Percentiles rank a stretch among this genome's conserved stretches.
phyloP scores from a whole-genome alignment of 2,113 vertebrate species.

The Pelobates fuscus region DNA sequence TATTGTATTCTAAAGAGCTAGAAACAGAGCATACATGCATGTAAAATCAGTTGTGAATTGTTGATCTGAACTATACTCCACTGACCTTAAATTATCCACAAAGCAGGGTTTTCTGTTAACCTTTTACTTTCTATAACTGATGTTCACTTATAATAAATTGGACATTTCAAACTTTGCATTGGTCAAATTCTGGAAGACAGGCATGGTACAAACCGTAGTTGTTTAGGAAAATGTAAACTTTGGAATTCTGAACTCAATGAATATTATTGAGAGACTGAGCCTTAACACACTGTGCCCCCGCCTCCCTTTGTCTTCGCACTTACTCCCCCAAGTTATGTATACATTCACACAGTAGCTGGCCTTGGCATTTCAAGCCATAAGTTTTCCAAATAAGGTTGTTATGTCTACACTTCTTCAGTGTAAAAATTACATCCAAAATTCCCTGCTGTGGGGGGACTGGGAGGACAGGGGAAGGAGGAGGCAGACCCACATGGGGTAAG shows the following conservation, averaged over 20 bases:
- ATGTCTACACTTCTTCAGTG: conserved; percentile 10
- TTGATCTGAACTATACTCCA: too few relatives aligned
- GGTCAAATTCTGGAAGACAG: neutral
- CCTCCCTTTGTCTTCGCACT: neutral
- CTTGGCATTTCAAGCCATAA: conserved; percentile 26
- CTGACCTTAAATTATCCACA: too few relatives aligned
- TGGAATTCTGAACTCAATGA: neutral
- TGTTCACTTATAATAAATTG: too few relatives aligned
- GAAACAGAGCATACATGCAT: too few relatives aligned
- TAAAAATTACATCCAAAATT: conserved; percentile 11
- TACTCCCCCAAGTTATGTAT: neutral
- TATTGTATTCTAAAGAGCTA: too few relatives aligned
- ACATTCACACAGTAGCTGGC: conserved; percentile 26
- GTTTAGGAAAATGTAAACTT: too few relatives aligned
- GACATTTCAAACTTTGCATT: conserved; percentile 19
- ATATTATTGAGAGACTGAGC: conserved; percentile 1
- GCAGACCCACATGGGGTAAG: neutral
- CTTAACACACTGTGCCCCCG: neutral
- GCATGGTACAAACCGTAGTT: neutral
- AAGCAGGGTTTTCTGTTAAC: too few relatives aligned
- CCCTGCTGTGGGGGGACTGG: neutral
- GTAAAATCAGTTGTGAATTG: too few relatives aligned
- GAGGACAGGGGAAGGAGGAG: conserved; percentile 42
- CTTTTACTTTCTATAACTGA: too few relatives aligned
- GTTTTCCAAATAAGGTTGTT: conserved; percentile 46